Conservation (phyloP, 2,888 invertebrate species). For the Cerastoderma edule region DNA sequence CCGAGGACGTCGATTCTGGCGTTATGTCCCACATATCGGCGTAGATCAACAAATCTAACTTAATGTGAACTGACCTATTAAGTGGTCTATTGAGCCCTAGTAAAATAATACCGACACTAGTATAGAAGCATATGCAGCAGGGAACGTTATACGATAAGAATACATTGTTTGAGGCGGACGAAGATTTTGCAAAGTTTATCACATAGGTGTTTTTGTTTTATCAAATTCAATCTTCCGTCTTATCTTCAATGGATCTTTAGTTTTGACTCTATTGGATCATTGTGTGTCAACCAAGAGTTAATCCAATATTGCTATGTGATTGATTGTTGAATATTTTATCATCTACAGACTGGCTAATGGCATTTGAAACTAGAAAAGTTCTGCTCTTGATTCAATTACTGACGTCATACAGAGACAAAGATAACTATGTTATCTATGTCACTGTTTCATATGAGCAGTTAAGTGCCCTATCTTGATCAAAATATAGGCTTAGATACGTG, state of each 20-base stretch:
- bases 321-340: not conserved
- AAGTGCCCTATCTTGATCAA: not conserved
- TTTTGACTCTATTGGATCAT: not conserved
- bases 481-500: not conserved
- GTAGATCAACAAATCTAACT: too few relatives aligned
- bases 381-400: not conserved
- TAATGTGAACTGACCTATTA: too few relatives aligned
- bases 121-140: too few relatives aligned
- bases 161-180: not conserved
- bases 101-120: too few relatives aligned
- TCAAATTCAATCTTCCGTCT: not conserved
- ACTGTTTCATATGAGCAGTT: not conserved
- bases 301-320: not conserved
- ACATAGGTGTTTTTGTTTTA: not conserved
- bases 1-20: too few relatives aligned
- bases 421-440: not conserved
- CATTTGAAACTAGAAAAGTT: not conserved
- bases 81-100: too few relatives aligned
- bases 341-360: not conserved
- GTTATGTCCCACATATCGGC: too few relatives aligned
- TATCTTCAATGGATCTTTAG: not conserved
- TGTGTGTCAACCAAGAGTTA: too few relatives aligned
- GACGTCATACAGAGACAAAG: not conserved
- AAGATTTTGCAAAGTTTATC: not conserved
- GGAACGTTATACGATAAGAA: too few relatives aligned